phyloP scores from a whole-genome alignment of 1,140 invertebrate genomes.

The Diuraphis noxia region DNA sequence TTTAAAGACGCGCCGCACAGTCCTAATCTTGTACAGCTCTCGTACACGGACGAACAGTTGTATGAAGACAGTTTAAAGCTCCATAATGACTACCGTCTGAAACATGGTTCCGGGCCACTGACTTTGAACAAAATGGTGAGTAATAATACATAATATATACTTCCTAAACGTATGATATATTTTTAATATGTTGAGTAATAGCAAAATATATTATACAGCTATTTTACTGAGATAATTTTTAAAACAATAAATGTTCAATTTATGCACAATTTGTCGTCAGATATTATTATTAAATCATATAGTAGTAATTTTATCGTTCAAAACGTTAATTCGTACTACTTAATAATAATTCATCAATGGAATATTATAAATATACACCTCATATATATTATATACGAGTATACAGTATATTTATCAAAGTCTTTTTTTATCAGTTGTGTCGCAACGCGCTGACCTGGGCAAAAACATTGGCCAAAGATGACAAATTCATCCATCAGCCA shows the following conservation, averaged over 20 bases:
- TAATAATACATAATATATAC: not conserved
- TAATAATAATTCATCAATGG: not conserved
- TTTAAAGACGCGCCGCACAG: constrained; percentile 58
- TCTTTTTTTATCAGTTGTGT: constrained; percentile 60
- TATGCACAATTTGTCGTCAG: not conserved
- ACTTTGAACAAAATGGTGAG: constrained; percentile 68
- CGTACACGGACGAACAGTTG: constrained; percentile 46
- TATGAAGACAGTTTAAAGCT: constrained; percentile 67
- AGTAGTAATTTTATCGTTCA: not conserved
- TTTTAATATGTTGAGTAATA: not conserved
- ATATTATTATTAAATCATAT: not conserved
- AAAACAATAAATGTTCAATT: not conserved
- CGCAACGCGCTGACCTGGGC: constrained; percentile 72
- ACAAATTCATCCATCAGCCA: constrained; percentile 70
- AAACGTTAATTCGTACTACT: not conserved
- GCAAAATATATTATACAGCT: not conserved
- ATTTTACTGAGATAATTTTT: not conserved
- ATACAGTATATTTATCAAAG: not conserved
- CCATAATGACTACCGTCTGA: constrained; percentile 78
- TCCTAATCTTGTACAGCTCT: constrained; percentile 60
- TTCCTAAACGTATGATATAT: not conserved
- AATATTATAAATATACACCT: not conserved
- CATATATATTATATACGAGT: too few relatives aligned
- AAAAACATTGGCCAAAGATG: constrained; percentile 70
- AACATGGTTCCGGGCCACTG: constrained; percentile 71